Conservation (phyloP, 1,140 invertebrate genomes). For the Drosophila yakuba region DNA sequence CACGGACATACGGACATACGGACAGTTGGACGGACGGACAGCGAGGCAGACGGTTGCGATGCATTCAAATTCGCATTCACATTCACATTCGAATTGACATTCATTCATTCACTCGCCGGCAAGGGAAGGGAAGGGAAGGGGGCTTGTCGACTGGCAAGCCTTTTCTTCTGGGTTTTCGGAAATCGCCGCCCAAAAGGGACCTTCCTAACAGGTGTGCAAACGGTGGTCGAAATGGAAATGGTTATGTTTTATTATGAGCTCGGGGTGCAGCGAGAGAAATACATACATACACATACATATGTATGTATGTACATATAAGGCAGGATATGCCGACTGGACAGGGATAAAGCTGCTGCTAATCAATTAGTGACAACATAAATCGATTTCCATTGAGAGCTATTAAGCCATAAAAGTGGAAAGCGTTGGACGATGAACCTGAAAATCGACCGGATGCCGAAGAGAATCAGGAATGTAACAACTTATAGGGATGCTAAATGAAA, state of each 20-base stretch:
- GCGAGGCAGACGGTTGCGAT: conserved; percentile 28
- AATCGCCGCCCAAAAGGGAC: conserved; percentile 24
- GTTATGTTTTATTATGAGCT: conserved; percentile 52
- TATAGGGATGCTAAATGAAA: neutral
- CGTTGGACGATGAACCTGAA: neutral
- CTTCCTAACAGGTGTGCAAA: conserved; percentile 62
- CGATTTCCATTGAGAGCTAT: conserved; percentile 30
- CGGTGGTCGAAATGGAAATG: conserved; percentile 58
- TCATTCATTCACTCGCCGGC: conserved; percentile 27
- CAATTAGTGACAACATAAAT: conserved; percentile 51
- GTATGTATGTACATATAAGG: neutral
- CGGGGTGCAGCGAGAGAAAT: neutral
- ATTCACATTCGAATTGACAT: conserved; percentile 41
- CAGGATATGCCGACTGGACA: neutral
- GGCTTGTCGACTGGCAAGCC: conserved; percentile 36
- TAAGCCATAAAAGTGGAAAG: conserved; percentile 5
- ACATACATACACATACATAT: no score
- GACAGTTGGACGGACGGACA: neutral
- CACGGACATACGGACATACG: conserved; percentile 15
- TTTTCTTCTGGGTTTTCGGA: conserved; percentile 40
- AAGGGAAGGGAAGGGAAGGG: conserved; percentile 14
- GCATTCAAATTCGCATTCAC: conserved; percentile 48
- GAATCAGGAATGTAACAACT: neutral
- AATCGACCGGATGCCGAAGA: neutral
- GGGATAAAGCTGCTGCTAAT: conserved; percentile 35